Evolutionary conservation across 2,113 vertebrate genomes (phyloP).

Genomic region (Panthera tigris): DNA sequence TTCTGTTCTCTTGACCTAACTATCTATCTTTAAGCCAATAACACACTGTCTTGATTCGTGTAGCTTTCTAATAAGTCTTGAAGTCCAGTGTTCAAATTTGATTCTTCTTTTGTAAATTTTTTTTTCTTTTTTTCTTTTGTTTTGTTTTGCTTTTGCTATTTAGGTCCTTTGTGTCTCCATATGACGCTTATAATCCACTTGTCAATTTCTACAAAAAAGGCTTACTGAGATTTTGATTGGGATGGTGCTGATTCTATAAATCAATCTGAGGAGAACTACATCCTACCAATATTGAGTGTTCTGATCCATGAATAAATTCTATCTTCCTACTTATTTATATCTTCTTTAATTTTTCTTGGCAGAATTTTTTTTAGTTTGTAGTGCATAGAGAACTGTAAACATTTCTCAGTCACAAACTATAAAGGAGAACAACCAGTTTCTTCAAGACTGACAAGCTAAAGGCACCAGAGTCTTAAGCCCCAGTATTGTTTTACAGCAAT

Average conservation of each 20-base stretch:
- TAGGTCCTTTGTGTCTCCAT: background rate
- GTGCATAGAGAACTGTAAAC: background rate
- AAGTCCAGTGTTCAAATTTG: background rate
- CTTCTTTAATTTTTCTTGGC: background rate
- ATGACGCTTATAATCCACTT: background rate
- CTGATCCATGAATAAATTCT: background rate
- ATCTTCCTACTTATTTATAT: background rate
- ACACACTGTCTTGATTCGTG: background rate
- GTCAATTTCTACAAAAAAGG: background rate
- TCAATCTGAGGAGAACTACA: background rate
- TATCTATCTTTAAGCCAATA: background rate
- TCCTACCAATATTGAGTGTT: background rate
- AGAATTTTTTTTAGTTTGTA: background rate
- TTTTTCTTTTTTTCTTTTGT: background rate
- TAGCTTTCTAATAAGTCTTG: background rate
- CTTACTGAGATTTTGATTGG: background rate
- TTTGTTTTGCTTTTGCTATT: background rate
- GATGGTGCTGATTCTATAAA: background rate
- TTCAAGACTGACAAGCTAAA: background rate
- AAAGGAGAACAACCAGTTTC: background rate
- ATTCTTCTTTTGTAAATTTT: background rate
- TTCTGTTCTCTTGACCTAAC: background rate
- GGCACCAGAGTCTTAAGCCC: background rate
- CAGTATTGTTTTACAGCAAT: background rate
- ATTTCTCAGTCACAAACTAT: background rate